Conservation (phyloP, 2,797 vertebrate genomes). For the Sarcophilus harrisii region DNA sequence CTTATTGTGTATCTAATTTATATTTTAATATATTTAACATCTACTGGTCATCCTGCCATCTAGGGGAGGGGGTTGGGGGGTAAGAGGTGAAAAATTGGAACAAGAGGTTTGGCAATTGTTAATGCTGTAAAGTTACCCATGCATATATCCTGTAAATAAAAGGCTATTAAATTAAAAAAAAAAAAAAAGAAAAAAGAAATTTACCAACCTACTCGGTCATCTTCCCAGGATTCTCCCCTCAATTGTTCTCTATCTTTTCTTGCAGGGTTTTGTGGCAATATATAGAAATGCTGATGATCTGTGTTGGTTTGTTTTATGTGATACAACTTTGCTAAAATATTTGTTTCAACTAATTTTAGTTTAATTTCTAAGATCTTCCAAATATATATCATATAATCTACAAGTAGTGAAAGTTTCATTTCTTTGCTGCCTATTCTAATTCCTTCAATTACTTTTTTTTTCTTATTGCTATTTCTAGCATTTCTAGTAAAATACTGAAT, state of each 20-base stretch:
- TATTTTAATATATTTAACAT: too few relatives aligned
- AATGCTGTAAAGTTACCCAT: too few relatives aligned
- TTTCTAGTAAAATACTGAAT: background rate
- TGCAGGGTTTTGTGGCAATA: background rate
- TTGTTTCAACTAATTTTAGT: background rate
- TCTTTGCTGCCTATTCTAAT: background rate
- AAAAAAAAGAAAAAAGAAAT: too few relatives aligned
- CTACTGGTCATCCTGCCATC: too few relatives aligned
- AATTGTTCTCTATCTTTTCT: background rate
- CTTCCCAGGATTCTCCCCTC: too few relatives aligned
- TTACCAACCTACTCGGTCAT: too few relatives aligned
- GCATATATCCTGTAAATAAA: too few relatives aligned
- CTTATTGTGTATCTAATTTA: too few relatives aligned
- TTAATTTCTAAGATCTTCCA: background rate
- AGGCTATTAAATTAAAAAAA: too few relatives aligned
- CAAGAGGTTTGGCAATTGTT: too few relatives aligned
- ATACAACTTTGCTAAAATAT: background rate
- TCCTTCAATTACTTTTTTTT: background rate
- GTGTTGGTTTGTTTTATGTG: background rate
- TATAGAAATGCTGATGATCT: background rate
- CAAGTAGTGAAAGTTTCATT: background rate
- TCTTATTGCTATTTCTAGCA: background rate
- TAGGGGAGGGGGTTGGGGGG: too few relatives aligned
- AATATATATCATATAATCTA: background rate
- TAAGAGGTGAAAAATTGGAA: too few relatives aligned